Evolutionary conservation across 2,797 vertebrate species (phyloP).

Genomic region (Eulemur rubriventer): DNA sequence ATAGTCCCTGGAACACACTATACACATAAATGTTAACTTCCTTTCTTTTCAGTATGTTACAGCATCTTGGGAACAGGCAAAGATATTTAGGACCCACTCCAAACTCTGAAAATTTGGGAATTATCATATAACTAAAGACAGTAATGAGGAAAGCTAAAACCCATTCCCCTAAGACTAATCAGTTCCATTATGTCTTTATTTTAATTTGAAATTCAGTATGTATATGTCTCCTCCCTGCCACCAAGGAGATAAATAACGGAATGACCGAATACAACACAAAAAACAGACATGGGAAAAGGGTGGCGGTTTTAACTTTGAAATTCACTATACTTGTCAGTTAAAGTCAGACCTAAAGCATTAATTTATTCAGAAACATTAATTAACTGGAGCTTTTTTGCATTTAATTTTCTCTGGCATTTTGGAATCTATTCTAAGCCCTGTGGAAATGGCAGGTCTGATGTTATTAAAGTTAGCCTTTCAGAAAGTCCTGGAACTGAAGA

Average conservation of each 20-base stretch:
- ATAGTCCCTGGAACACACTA: background rate
- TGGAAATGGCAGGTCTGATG: constrained; percentile 76
- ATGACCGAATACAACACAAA: constrained; percentile 10
- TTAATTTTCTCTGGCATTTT: constrained; percentile 79
- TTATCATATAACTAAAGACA: background rate
- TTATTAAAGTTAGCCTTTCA: constrained; percentile 81
- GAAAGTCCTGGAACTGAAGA: constrained; percentile 67
- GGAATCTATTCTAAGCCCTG: constrained; percentile 62
- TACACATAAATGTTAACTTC: background rate
- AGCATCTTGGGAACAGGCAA: background rate
- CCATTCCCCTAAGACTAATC: background rate
- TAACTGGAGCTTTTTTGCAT: constrained; percentile 74
- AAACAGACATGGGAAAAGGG: constrained; percentile 33
- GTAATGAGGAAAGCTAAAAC: background rate
- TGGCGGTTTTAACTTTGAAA: constrained; percentile 63
- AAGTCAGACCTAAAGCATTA: constrained; percentile 72
- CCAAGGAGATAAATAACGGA: constrained; percentile 35
- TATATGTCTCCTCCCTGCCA: background rate
- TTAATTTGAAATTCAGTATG: constrained; percentile 43
- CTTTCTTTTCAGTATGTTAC: background rate
- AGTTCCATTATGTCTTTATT: constrained; percentile 15
- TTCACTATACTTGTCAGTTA: constrained; percentile 68
- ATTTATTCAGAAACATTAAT: constrained; percentile 82
- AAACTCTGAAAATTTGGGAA: background rate
- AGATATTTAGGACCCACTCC: background rate